A percentile compares a stretch with the other conserved stretches of the same genome.
Conservation (phyloP, 2,797 vertebrate species). For the Synaphobranchus kaupii region DNA sequence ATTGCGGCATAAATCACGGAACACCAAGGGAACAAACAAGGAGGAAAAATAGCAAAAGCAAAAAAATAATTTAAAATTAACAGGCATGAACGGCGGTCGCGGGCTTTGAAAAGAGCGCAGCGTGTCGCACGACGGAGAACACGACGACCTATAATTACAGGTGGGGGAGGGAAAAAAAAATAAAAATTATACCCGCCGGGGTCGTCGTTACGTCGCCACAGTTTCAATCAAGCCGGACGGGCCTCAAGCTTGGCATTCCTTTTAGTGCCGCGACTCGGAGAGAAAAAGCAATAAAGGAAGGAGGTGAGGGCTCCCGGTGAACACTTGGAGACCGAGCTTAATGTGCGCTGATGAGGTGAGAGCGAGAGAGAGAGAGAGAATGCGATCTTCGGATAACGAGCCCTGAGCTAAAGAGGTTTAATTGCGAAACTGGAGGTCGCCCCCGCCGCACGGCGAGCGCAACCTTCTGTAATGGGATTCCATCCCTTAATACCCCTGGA, state of each 20-base stretch:
- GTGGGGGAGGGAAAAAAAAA: neutral
- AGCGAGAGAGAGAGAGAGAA: slow-evolving; percentile 9
- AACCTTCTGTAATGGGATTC: slow-evolving; percentile 31
- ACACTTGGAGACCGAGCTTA: slow-evolving; percentile 24
- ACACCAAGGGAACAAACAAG: neutral
- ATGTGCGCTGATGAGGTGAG: slow-evolving; percentile 35
- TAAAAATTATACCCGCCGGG: neutral
- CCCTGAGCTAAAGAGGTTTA: slow-evolving; percentile 34
- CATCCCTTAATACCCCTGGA: slow-evolving; percentile 15
- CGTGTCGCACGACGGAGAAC: neutral
- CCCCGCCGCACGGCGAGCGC: neutral
- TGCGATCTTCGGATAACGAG: slow-evolving; percentile 30
- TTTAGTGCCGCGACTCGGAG: neutral
- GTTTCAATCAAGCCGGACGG: neutral
- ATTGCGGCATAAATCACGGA: slow-evolving; percentile 8
- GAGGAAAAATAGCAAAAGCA: neutral
- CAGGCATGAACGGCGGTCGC: neutral
- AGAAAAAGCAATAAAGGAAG: neutral
- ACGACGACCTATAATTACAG: slow-evolving; percentile 14
- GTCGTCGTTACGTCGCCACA: neutral
- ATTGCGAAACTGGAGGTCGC: slow-evolving; percentile 25
- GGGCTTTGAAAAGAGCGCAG: neutral
- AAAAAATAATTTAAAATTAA: neutral
- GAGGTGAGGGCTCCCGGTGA: slow-evolving; percentile 1
- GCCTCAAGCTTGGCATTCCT: no score